A percentile compares a stretch with the other conserved stretches of the same genome.
phyloP scores from a whole-genome alignment of 2,888 invertebrate genomes.

The Archaeoteleia sp. region DNA sequence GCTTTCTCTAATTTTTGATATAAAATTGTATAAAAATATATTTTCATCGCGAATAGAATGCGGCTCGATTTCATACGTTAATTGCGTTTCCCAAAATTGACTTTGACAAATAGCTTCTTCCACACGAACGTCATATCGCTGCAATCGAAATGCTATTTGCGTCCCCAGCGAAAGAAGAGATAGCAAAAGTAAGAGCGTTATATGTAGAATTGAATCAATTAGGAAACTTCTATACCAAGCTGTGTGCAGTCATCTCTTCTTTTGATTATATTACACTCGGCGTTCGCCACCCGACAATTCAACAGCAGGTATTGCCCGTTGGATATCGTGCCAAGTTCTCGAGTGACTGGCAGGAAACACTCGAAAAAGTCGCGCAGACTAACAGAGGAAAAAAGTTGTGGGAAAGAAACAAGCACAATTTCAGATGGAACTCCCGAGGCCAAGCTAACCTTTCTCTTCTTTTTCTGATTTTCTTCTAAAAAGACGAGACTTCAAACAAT shows the following conservation, averaged over 20 bases:
- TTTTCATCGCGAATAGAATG: too few relatives aligned
- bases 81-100: too few relatives aligned
- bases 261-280: slow-evolving; percentile 13
- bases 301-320: slow-evolving; percentile 5
- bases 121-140: too few relatives aligned
- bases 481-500: not conserved
- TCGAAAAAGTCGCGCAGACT: slow-evolving; percentile 8
- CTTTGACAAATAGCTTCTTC: too few relatives aligned
- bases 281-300: not conserved
- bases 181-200: not conserved
- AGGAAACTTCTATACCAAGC: slow-evolving; percentile 14
- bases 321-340: slow-evolving; percentile 18
- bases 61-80: too few relatives aligned
- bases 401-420: slow-evolving; percentile 5
- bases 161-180: not conserved
- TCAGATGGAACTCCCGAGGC: slow-evolving; percentile 5
- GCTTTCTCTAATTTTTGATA: too few relatives aligned
- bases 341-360: slow-evolving; percentile 6
- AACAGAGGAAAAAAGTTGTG: slow-evolving; percentile 9
- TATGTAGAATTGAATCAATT: slow-evolving; percentile 22
- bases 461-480: not conserved
- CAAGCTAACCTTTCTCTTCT: slow-evolving; percentile 4
- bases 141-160: too few relatives aligned
- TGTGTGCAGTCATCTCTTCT: not conserved
- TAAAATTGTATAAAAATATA: too few relatives aligned